A percentile compares a stretch with the other conserved stretches of the same genome.
Evolutionary conservation across 2,797 vertebrate species (phyloP).

Genomic region (Telmatherina bonti): DNA sequence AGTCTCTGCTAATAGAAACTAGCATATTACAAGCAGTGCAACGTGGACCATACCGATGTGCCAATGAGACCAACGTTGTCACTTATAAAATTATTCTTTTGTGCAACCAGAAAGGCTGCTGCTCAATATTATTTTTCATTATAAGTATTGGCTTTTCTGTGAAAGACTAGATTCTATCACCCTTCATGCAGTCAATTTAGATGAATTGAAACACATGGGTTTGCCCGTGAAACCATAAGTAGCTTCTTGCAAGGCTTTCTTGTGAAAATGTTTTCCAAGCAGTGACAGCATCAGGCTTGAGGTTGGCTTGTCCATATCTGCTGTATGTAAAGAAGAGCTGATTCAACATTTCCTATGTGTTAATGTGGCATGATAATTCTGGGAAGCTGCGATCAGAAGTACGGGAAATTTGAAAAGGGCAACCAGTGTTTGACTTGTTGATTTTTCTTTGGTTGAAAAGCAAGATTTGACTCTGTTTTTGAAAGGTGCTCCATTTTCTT

Average conservation of each 20-base stretch:
- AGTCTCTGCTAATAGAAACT: neutral
- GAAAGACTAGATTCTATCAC: neutral
- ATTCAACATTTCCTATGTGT: slow-evolving; percentile 81
- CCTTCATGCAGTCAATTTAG: slow-evolving; percentile 7
- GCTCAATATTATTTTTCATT: neutral
- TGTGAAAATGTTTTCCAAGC: slow-evolving; percentile 56
- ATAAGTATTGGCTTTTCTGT: neutral
- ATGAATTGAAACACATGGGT: slow-evolving; percentile 2
- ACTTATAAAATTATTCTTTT: neutral
- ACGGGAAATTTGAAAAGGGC: slow-evolving; percentile 75
- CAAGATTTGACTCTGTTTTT: slow-evolving; percentile 76
- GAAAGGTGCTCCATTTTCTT: slow-evolving; percentile 70
- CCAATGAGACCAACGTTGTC: neutral
- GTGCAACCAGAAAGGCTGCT: neutral
- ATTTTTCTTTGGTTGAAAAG: slow-evolving; percentile 78
- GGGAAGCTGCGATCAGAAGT: slow-evolving; percentile 73
- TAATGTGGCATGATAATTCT: slow-evolving; percentile 80
- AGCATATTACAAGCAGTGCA: neutral
- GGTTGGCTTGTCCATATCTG: slow-evolving; percentile 65
- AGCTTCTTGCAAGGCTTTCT: slow-evolving; percentile 46
- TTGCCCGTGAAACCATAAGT: slow-evolving; percentile 16
- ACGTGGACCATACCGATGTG: neutral
- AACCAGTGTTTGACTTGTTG: slow-evolving; percentile 78
- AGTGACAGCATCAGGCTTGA: slow-evolving; percentile 54
- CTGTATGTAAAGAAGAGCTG: slow-evolving; percentile 75